Percentiles rank a stretch among this genome's conserved stretches.
Evolutionary conservation across 2,888 invertebrate species (phyloP).

Genomic region (Argyresthia goedartella): DNA sequence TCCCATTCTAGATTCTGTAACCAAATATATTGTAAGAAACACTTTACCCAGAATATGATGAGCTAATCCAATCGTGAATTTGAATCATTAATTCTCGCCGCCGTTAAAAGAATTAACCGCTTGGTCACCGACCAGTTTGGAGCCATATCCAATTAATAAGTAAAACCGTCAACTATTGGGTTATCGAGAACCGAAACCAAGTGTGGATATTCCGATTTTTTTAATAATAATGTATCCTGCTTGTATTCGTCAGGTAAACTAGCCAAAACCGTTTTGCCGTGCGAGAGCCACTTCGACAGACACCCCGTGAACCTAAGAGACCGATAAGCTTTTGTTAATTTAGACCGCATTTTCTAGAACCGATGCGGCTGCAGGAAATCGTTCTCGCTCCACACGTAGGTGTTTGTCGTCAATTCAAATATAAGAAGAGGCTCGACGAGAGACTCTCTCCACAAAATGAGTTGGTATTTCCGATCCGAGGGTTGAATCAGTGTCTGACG

Average conservation of each 20-base stretch:
- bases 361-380: too few species aligned
- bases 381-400: too few species aligned
- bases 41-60: slow-evolving; percentile 1
- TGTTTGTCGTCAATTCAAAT: slow-evolving; percentile 4
- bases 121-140: not conserved
- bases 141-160: not conserved
- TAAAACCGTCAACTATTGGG: not conserved
- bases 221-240: not conserved
- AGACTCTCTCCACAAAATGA: slow-evolving; percentile 5
- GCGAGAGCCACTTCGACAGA: slow-evolving; percentile 3
- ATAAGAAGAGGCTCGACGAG: not conserved
- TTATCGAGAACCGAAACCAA: not conserved
- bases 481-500: slow-evolving; percentile 2
- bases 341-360: too few species aligned
- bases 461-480: slow-evolving; percentile 4
- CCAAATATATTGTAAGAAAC: slow-evolving; percentile 4
- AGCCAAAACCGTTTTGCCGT: not conserved
- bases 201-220: not conserved
- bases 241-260: not conserved
- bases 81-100: slow-evolving; percentile 1
- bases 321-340: not conserved
- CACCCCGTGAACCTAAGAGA: slow-evolving; percentile 1
- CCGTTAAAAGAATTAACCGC: not conserved
- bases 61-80: not conserved
- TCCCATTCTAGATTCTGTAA: not conserved